Base-by-base conservation (phyloP, 2,797 vertebrate genomes). In the Phaenicophaeus curvirostris region DNA sequence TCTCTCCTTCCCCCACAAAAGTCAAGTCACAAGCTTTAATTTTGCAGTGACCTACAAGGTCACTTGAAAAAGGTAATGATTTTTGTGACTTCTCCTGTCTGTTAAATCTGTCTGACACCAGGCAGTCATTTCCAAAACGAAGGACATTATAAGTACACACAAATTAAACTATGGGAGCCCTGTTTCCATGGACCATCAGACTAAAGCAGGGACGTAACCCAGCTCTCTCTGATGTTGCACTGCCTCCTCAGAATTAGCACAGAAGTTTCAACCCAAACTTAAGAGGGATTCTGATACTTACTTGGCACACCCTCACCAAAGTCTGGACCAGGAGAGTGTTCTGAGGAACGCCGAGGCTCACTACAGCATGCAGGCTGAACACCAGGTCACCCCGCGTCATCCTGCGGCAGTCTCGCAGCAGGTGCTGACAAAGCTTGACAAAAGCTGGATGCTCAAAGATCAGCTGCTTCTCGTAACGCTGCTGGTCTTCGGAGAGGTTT, bases 301-400 rank as follows among this genome's bases (percentile, higher is more conserved):
- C 99, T 98, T 99, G 99, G 65, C 97, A 97, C 24, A 97, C 77
- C 31, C 98, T 98, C 61, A 99, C 94, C 71, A 99, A 96, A 6
- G 98, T 99, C 97, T 99, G 99, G 44, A 99, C 93, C 5, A 99
- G 97, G 0, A 97, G 97, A 13, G 98, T 98, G 15, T 95, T 96
- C 82, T 99, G 98, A 11, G 98, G 96, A 46, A 99, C 93, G 1
- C 98, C 98, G 6, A 99, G 97, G 44, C 88, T 98, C 91, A 99
- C 77, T 20, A 98, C 31, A 0, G 98, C 97, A n/a, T 98, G 90
- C 54, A 99, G 97, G 50, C 97, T 97, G 81, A 98, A 98, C 23
- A 97, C 94, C 54, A 99, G 24, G 53, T 98, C 95, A 1, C 95
- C 27, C 5, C 21, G 86, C 1, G 5, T 48, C 98, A 99, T 97